Base-by-base conservation (phyloP, 2,797 vertebrate genomes). In the Anniella stebbinsi region DNA sequence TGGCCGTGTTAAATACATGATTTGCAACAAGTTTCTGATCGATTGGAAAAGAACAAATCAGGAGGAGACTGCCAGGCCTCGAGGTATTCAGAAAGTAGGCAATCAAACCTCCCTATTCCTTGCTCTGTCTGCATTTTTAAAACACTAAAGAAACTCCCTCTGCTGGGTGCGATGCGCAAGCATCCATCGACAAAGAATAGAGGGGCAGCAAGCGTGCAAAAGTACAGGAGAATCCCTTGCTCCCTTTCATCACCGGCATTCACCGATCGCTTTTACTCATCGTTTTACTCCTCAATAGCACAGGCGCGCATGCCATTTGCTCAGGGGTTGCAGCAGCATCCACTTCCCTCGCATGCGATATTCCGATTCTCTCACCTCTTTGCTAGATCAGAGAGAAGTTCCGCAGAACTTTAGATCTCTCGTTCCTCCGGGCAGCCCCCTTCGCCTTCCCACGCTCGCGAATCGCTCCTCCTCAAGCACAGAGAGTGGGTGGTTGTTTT, bases 181-280 rank as follows among this genome's bases (percentile, higher is more conserved):
- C 28, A 30, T 36, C 80, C 54, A 1, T 7, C 7, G 38, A 1
- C 30, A 75, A 73, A 70, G n/a, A 51, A 48, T 21, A 80, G 54
- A 8, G 2, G 48, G 7, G 4, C 4, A 38, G 45, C 23, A 38
- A 15, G 11, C 11, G 69, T n/a, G 51, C 51, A 33, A 5, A 45
- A 48, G 9, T 2, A 8, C 54, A 38, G n/a, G 45, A 25, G 25
- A 13, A 21, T 4, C 33, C 4, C 9, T 23, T 8, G 4, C 33
- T 4, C 54, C 1, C 2, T 9, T 13, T 18, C 41, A 0, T 25
- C n/a, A 18, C 8, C 33, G 12, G 13, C 17, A 1, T 4, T 30
- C 3, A 51, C 5, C 28, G 38, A 10, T 76, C 33, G 6, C 8
- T 3, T 23, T 36, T 36, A 13, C 51, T 10, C 3, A 8, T 2